Percentiles rank a stretch among this genome's conserved stretches.
These are phyloP conservation scores for Ceraclea dissimilis DNA, from an alignment of 2,888 invertebrate species.

Conservation along the genomic window DNA sequence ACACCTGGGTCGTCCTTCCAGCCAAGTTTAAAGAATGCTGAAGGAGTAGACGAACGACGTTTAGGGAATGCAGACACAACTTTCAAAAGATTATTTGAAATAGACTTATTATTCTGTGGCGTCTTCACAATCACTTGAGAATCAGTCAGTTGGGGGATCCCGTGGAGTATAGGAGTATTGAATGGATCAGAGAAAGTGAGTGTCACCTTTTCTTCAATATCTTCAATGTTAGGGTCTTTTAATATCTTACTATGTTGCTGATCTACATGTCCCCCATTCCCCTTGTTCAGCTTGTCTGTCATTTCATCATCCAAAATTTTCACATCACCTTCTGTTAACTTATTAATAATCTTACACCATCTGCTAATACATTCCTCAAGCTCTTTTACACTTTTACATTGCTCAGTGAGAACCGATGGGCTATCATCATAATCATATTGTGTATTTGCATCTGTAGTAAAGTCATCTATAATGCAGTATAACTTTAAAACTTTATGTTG, in stretches of 20 bases:
- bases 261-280: not conserved
- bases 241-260: slow-evolving; percentile 16
- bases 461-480: not conserved
- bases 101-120: too few relatives aligned
- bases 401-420: too few relatives aligned
- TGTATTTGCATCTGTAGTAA: not conserved
- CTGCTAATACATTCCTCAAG: slow-evolving; percentile 3
- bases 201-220: slow-evolving; percentile 4
- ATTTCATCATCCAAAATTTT: not conserved
- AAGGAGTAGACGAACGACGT: slow-evolving; percentile 38
- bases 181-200: slow-evolving; percentile 6
- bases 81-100: slow-evolving; percentile 35
- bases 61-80: slow-evolving; percentile 34
- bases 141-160: too few relatives aligned
- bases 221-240: slow-evolving; percentile 6
- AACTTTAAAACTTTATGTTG: not conserved
- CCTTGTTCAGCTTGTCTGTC: too few relatives aligned
- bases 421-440: too few relatives aligned
- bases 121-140: too few relatives aligned
- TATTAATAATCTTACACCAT: slow-evolving; percentile 11
- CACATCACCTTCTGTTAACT: slow-evolving; percentile 5
- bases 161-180: not conserved
- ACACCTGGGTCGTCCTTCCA: slow-evolving; percentile 10
- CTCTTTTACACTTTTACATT: not conserved
- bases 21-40: slow-evolving; percentile 26